phyloP scores from a whole-genome alignment of 2,888 invertebrate genomes.

The Holacanthella duospinosa region DNA sequence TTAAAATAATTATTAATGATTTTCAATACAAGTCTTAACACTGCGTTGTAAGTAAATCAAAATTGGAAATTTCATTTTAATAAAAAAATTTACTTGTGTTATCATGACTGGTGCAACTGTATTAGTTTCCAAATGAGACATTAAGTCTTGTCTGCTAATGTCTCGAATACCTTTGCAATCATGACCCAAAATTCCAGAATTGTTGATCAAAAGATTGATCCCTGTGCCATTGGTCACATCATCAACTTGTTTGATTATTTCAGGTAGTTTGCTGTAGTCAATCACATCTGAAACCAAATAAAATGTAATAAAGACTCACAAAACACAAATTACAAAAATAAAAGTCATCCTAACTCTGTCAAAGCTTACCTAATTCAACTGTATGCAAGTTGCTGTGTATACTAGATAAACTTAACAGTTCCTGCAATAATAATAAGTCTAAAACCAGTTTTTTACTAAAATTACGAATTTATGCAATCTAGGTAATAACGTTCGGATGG shows the following conservation, averaged over 20 bases:
- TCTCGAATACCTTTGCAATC: slow-evolving; percentile 45
- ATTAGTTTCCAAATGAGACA: slow-evolving; percentile 61
- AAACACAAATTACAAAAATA: neutral
- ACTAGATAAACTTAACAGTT: neutral
- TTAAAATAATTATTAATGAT: slow-evolving; percentile 28
- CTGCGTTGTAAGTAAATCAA: neutral
- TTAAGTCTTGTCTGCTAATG: slow-evolving; percentile 60
- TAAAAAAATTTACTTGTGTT: slow-evolving; percentile 54
- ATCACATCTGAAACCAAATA: slow-evolving; percentile 52
- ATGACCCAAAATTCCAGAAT: slow-evolving; percentile 64
- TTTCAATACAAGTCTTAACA: neutral
- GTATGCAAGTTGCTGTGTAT: neutral
- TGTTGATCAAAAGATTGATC: slow-evolving; percentile 76
- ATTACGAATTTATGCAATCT: too few species aligned
- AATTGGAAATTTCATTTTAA: neutral
- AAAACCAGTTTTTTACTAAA: too few species aligned
- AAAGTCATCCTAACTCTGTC: neutral
- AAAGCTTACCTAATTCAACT: neutral
- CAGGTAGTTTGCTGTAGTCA: slow-evolving; percentile 51
- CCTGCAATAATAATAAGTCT: neutral
- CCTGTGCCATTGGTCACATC: slow-evolving; percentile 56
- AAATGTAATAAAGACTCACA: neutral
- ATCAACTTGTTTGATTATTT: slow-evolving; percentile 51
- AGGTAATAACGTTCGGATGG: too few species aligned
- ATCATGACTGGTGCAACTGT: slow-evolving; percentile 74